phyloP scores from a whole-genome alignment of 2,797 vertebrate genomes.

The Antrozous pallidus region DNA sequence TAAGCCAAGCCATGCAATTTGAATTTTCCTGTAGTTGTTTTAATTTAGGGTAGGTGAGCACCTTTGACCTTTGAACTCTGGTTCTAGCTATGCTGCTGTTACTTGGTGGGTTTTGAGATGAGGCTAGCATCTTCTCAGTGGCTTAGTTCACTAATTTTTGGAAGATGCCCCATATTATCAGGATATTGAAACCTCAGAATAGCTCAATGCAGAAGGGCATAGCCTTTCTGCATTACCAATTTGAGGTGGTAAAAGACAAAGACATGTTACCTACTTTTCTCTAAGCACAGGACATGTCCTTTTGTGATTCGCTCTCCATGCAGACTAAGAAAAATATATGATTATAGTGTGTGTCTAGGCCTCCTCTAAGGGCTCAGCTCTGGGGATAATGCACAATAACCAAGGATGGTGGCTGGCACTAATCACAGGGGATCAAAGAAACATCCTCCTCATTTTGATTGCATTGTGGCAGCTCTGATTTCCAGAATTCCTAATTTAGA shows the following conservation, averaged over 20 bases:
- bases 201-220: not conserved
- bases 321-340: not conserved
- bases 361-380: not conserved
- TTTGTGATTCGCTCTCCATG: not conserved
- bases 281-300: not conserved
- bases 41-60: not conserved
- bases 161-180: not conserved
- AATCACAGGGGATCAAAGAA: not conserved
- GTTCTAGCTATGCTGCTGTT: not conserved
- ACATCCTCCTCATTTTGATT: not conserved
- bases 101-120: slow-evolving; percentile 8
- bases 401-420: not conserved
- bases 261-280: not conserved
- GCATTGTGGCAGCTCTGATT: not conserved
- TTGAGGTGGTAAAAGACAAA: slow-evolving; percentile 11
- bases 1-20: not conserved
- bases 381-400: not conserved
- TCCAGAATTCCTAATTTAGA: not conserved
- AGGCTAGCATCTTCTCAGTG: not conserved
- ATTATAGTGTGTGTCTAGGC: not conserved
- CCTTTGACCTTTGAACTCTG: slow-evolving; percentile 9
- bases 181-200: not conserved
- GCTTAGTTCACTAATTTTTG: slow-evolving; percentile 1
- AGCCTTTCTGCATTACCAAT: not conserved
- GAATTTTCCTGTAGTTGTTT: not conserved